Conservation (phyloP, 35 echinoderm and acorn worm genomes). For the Holothuria glaberrima region DNA sequence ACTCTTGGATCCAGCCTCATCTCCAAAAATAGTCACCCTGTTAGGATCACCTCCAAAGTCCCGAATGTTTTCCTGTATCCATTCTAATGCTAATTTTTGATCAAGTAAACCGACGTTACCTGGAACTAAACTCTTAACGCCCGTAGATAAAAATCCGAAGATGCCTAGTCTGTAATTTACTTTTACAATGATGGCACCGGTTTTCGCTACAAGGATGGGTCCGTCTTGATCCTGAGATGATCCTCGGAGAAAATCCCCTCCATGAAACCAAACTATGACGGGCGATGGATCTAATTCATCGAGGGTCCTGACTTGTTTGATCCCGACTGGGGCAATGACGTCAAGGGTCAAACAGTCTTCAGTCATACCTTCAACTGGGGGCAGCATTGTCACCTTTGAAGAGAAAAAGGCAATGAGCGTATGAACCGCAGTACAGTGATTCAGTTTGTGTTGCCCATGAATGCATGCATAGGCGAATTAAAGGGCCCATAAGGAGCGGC, state of each 20-base stretch:
- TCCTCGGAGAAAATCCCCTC: not conserved
- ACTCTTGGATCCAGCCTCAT: not conserved
- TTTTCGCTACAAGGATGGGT: not conserved
- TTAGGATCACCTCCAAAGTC: constrained; percentile 5
- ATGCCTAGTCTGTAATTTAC: constrained; percentile 5
- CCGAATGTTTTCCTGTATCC: constrained; percentile 6
- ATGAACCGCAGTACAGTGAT: no score
- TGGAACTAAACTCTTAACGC: not conserved
- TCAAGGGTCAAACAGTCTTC: constrained; percentile 30
- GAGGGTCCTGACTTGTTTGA: not conserved
- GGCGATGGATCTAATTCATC: not conserved
- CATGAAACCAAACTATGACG: not conserved
- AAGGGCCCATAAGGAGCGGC: no score
- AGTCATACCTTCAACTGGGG: not conserved
- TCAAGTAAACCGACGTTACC: constrained; percentile 3
- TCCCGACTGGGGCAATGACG: not conserved
- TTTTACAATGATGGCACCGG: constrained; percentile 1
- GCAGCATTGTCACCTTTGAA: not conserved
- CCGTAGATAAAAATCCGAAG: constrained; percentile 2
- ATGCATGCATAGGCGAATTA: no score
- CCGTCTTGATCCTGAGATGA: not conserved
- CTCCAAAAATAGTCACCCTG: not conserved
- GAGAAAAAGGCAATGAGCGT: no score
- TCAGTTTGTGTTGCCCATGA: no score
- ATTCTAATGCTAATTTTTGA: constrained; percentile 18